phyloP scores from a whole-genome alignment of 2,888 invertebrate species.

The Herminia tarsipennalis region DNA sequence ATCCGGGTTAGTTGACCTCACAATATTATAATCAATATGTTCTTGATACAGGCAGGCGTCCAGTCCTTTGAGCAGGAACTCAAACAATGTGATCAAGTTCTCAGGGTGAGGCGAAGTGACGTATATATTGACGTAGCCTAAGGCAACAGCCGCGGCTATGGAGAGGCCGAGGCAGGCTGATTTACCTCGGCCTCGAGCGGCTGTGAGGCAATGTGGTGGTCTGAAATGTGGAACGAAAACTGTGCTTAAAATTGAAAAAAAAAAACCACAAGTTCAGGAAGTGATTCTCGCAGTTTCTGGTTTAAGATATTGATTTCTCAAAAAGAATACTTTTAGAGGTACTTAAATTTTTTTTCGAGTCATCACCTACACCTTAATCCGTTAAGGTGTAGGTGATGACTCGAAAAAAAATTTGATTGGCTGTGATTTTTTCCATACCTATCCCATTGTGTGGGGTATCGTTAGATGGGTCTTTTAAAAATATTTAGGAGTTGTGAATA shows the following conservation, averaged over 20 bases:
- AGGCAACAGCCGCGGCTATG: constrained; percentile 93
- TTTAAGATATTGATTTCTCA: too few relatives aligned
- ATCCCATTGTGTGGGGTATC: too few relatives aligned
- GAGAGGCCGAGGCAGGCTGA: constrained; percentile 98
- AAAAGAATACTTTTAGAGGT: too few relatives aligned
- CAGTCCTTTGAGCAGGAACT: constrained; percentile 97
- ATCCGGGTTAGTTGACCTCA: constrained; percentile 97
- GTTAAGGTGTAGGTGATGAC: too few relatives aligned
- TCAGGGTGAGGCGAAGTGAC: constrained; percentile 99
- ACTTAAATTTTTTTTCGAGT: too few relatives aligned
- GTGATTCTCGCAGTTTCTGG: too few relatives aligned
- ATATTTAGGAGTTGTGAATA: too few relatives aligned
- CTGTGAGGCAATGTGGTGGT: constrained; percentile 97
- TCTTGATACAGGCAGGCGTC: constrained; percentile 98
- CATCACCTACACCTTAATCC: too few relatives aligned
- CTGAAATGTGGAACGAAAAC: constrained; percentile 68
- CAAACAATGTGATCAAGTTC: constrained; percentile 98
- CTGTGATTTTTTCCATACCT: too few relatives aligned
- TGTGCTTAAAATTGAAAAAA: too few relatives aligned
- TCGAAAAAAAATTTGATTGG: too few relatives aligned
- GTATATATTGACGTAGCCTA: constrained; percentile 96
- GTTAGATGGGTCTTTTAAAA: too few relatives aligned
- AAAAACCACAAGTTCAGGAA: neutral
- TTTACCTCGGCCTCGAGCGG: constrained; percentile 98
- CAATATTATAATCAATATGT: constrained; percentile 97